phyloP scores from a whole-genome alignment of 1,140 invertebrate genomes.

The Achatina immaculata region DNA sequence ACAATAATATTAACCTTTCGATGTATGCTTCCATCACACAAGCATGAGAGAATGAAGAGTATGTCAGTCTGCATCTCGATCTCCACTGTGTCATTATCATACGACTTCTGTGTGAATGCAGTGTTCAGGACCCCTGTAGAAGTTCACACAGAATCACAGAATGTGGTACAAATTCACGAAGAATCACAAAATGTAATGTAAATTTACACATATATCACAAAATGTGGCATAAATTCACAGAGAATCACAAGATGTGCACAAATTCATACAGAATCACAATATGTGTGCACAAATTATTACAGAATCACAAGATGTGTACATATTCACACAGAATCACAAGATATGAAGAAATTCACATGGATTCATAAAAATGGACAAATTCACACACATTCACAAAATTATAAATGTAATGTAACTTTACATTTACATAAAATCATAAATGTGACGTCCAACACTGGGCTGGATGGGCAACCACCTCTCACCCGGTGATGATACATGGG shows the following conservation, averaged over 20 bases:
- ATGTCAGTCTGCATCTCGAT: slow-evolving; percentile 71
- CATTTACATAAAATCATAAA: no score
- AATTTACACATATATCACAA: neutral
- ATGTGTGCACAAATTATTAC: no score
- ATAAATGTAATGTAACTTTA: no score
- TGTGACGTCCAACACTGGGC: no score
- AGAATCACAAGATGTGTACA: no score
- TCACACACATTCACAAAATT: no score
- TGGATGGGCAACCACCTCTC: no score
- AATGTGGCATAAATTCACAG: neutral
- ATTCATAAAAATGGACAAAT: no score
- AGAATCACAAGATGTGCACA: neutral
- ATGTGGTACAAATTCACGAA: neutral
- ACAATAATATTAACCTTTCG: slow-evolving; percentile 62
- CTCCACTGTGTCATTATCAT: slow-evolving; percentile 65
- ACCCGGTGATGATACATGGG: no score
- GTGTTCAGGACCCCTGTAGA: slow-evolving; percentile 59
- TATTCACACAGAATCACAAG: no score
- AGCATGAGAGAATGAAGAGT: slow-evolving; percentile 67
- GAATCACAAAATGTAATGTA: neutral
- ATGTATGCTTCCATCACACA: slow-evolving; percentile 70
- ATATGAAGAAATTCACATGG: no score
- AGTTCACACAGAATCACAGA: neutral
- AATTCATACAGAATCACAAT: no score
- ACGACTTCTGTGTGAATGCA: slow-evolving; percentile 54